Conservation (phyloP, 2,113 vertebrate species). For the Colinus virginianus region DNA sequence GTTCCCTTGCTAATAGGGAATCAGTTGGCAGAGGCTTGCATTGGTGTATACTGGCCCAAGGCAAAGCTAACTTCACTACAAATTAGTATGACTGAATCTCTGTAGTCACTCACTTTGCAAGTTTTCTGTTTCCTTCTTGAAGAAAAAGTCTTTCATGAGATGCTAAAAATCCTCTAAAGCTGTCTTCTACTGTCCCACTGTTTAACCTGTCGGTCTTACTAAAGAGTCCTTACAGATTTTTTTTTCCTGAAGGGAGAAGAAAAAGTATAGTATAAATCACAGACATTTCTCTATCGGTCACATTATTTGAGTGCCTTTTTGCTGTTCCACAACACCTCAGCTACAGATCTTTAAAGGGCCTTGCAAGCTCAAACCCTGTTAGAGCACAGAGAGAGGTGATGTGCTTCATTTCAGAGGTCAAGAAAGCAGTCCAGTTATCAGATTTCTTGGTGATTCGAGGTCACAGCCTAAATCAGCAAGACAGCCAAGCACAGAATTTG, state of each 20-base stretch:
- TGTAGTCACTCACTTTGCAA: not conserved
- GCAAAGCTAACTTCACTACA: not conserved
- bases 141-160: not conserved
- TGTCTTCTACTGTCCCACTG: not conserved
- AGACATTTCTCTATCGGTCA: not conserved
- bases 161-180: not conserved
- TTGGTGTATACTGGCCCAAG: not conserved
- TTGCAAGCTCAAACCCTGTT: not conserved
- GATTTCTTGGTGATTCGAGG: not conserved
- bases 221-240: not conserved
- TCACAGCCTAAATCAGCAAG: not conserved
- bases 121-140: not conserved
- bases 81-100: not conserved
- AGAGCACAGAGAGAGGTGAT: not conserved
- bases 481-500: not conserved
- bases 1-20: not conserved
- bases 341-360: not conserved
- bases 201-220: not conserved
- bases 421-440: not conserved
- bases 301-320: not conserved
- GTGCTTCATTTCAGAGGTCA: not conserved
- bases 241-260: not conserved
- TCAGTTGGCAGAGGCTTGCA: not conserved
- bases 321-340: not conserved
- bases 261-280: not conserved